phyloP scores from a whole-genome alignment of 2,888 invertebrate species.

The Eretmocerus hayati region DNA sequence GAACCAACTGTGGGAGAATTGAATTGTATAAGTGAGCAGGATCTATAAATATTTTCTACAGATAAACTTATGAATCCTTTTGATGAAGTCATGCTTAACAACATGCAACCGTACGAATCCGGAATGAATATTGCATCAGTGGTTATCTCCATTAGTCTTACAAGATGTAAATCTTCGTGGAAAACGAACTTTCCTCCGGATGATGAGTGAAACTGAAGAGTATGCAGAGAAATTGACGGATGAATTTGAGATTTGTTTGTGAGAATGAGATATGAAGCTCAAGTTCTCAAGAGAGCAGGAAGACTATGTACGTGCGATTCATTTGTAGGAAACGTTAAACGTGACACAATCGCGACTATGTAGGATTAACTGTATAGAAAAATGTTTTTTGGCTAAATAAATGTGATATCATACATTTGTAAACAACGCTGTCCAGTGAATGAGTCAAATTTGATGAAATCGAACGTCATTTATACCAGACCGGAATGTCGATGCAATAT shows the following conservation, averaged over 20 bases:
- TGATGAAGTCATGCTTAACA: conserved; percentile 26
- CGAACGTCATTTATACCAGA: conserved; percentile 15
- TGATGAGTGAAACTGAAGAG: too few species aligned
- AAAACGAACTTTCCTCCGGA: too few species aligned
- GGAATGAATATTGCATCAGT: conserved; percentile 19
- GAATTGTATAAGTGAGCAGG: conserved; percentile 26
- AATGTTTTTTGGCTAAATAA: conserved; percentile 32
- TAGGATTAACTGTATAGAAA: conserved; percentile 33
- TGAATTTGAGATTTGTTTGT: conserved; percentile 4
- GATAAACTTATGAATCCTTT: conserved; percentile 30
- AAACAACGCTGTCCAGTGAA: conserved; percentile 26
- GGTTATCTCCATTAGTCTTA: background rate
- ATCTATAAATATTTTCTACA: conserved; percentile 36
- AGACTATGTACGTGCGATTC: conserved; percentile 22
- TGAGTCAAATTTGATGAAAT: conserved; percentile 18
- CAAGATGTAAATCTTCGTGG: too few species aligned
- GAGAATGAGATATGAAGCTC: conserved; percentile 6
- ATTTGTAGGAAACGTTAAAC: conserved; percentile 22
- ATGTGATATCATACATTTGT: conserved; percentile 34
- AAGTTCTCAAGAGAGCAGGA: conserved; percentile 7
- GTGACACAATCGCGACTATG: conserved; percentile 20
- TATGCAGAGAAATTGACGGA: background rate
- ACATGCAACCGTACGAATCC: conserved; percentile 23
- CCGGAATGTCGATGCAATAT: too few species aligned
- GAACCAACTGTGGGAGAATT: conserved; percentile 17